Percentiles rank a stretch among this genome's conserved stretches.
phyloP scores from a whole-genome alignment of 2,113 vertebrate genomes.

The Menidia beryllina region DNA sequence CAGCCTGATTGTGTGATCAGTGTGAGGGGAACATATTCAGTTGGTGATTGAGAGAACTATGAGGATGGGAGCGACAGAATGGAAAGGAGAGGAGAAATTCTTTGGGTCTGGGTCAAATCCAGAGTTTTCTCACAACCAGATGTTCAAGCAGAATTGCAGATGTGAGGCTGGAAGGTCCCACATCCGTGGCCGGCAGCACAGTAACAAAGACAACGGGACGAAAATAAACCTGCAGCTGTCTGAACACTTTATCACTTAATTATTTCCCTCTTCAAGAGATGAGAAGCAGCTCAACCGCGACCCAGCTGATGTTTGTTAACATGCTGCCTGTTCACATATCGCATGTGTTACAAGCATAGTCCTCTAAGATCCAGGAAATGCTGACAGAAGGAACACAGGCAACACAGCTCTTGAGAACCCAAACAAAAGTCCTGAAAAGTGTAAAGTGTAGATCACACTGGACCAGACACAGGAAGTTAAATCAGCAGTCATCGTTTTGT shows the following conservation, averaged over 20 bases:
- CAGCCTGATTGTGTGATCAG: too few relatives aligned
- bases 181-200: conserved; percentile 46
- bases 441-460: too few relatives aligned
- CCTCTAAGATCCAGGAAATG: too few relatives aligned
- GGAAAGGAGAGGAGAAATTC: not conserved
- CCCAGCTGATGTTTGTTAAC: too few relatives aligned
- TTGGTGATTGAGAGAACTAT: not conserved
- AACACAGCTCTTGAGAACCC: too few relatives aligned
- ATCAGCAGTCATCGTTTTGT: too few relatives aligned
- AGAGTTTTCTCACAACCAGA: conserved; percentile 44
- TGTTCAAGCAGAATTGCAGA: conserved; percentile 49
- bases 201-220: conserved; percentile 41
- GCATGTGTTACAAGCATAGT: too few relatives aligned
- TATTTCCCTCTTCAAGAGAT: conserved; percentile 29
- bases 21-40: not conserved
- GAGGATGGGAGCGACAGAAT: not conserved
- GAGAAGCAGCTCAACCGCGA: not conserved
- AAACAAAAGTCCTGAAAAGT: too few relatives aligned
- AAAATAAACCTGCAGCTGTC: conserved; percentile 50
- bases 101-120: conserved; percentile 5
- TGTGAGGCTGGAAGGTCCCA: conserved; percentile 50
- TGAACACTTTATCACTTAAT: conserved; percentile 41
- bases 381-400: too few relatives aligned
- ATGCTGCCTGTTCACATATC: too few relatives aligned
- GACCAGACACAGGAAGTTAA: too few relatives aligned